These are phyloP conservation scores for Conops quadrifasciatus DNA, from an alignment of 2,888 invertebrate species.

Conservation along the genomic window DNA sequence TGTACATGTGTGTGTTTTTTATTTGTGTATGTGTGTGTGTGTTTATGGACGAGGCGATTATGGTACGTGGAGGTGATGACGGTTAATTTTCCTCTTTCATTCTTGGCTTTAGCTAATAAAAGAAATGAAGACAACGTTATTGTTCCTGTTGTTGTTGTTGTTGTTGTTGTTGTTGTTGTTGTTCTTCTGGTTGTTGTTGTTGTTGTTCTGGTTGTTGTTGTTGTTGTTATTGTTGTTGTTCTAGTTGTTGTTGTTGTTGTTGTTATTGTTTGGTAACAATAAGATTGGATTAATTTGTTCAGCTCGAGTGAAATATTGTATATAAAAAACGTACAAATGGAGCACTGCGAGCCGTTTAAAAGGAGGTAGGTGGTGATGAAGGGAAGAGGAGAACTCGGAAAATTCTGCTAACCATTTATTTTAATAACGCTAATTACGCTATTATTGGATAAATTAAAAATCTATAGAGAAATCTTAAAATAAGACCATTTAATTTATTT, in stretches of 20 bases:
- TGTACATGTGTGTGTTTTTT: background rate
- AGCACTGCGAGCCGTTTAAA: no score
- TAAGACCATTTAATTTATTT: no score
- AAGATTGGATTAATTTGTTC: slow-evolving; percentile 43
- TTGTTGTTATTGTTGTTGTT: slow-evolving; percentile 21
- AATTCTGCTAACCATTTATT: no score
- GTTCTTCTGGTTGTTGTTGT: slow-evolving; percentile 23
- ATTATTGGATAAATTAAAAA: no score
- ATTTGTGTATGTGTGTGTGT: background rate
- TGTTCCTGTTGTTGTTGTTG: slow-evolving; percentile 8
- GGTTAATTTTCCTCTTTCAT: slow-evolving; percentile 45
- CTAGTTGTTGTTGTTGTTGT: slow-evolving; percentile 17
- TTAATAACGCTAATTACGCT: no score
- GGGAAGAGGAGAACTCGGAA: no score
- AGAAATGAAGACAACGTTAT: slow-evolving; percentile 8
- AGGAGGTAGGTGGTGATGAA: no score
- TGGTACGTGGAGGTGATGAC: slow-evolving; percentile 50
- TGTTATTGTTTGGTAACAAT: slow-evolving; percentile 42
- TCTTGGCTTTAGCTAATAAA: slow-evolving; percentile 13
- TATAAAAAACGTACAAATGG: slow-evolving; percentile 47
- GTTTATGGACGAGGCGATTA: slow-evolving; percentile 27
- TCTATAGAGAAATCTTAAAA: no score
- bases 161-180: slow-evolving; percentile 20
- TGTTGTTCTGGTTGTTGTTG: slow-evolving; percentile 19
- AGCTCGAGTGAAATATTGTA: slow-evolving; percentile 4